Evolutionary conservation across 2,113 vertebrate genomes (phyloP).

Genomic region (Etia nguti): DNA sequence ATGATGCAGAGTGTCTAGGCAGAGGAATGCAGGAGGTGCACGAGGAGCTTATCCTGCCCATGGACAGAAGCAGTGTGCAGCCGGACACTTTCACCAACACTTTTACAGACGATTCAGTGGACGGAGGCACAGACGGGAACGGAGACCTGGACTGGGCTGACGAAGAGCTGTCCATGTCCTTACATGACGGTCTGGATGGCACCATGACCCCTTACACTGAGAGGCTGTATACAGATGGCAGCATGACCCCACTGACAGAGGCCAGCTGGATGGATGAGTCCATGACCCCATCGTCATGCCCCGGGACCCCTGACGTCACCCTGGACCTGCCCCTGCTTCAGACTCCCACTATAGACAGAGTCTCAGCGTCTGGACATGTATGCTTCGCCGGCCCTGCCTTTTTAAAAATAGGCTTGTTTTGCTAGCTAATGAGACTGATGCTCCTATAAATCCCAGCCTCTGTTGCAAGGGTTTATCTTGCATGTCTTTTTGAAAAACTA

Average conservation of each 20-base stretch:
- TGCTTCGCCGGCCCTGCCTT: slow-evolving; percentile 23
- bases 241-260: slow-evolving; percentile 72
- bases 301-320: slow-evolving; percentile 53
- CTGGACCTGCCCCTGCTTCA: slow-evolving; percentile 72
- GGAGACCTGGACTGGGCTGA: slow-evolving; percentile 74
- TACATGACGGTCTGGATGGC: slow-evolving; percentile 56
- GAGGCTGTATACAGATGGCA: slow-evolving; percentile 63
- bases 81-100: slow-evolving; percentile 69
- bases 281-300: slow-evolving; percentile 59
- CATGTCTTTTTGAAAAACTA: neutral
- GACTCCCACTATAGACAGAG: slow-evolving; percentile 73
- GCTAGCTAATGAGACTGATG: neutral
- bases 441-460: neutral
- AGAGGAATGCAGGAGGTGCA: slow-evolving; percentile 49
- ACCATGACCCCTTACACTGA: slow-evolving; percentile 72
- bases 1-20: neutral
- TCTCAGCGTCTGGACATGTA: slow-evolving; percentile 96
- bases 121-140: slow-evolving; percentile 64
- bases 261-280: slow-evolving; percentile 73
- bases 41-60: slow-evolving; percentile 63
- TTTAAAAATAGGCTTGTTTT: neutral
- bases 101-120: slow-evolving; percentile 55
- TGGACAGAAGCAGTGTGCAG: slow-evolving; percentile 69
- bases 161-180: slow-evolving; percentile 68
- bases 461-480: neutral